Percentiles rank a stretch among this genome's conserved stretches.
Conservation (phyloP, 1,140 invertebrate genomes). For the Laupala kohalensis region DNA sequence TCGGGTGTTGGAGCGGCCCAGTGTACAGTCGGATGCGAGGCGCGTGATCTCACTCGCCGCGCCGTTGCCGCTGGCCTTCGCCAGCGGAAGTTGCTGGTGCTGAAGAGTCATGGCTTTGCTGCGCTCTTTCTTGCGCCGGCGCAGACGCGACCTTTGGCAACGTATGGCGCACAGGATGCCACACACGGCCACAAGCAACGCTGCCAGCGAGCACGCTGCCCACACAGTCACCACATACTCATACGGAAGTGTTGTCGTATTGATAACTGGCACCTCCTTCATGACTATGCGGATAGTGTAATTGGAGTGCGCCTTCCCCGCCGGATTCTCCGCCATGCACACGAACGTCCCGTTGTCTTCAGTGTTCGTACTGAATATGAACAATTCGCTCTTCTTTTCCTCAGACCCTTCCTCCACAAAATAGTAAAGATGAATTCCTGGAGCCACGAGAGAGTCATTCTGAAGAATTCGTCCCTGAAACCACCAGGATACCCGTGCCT, state of each 20-base stretch:
- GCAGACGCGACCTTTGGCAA: conserved; percentile 27
- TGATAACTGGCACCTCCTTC: conserved; percentile 51
- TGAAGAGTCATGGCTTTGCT: conserved; percentile 27
- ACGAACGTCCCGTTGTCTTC: conserved; percentile 70
- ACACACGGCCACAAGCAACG: conserved; percentile 42
- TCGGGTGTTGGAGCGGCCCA: neutral
- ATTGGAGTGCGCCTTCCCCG: conserved; percentile 58
- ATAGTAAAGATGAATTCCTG: conserved; percentile 48
- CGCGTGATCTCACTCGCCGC: conserved; percentile 10
- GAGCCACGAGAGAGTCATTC: conserved; percentile 48
- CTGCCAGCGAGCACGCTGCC: conserved; percentile 36
- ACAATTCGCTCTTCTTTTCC: conserved; percentile 59
- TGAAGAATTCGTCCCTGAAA: conserved; percentile 45
- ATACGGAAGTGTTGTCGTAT: conserved; percentile 46
- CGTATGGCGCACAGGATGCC: conserved; percentile 43
- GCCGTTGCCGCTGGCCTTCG: conserved; percentile 13
- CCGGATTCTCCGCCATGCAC: conserved; percentile 68
- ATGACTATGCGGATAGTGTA: conserved; percentile 60
- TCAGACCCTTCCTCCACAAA: conserved; percentile 50
- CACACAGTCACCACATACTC: conserved; percentile 53
- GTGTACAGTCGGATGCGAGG: neutral
- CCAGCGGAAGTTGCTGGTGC: conserved; percentile 21
- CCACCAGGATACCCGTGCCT: conserved; percentile 64
- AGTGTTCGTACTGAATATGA: conserved; percentile 55
- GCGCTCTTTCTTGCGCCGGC: conserved; percentile 23